A percentile compares a stretch with the other conserved stretches of the same genome.
These are phyloP conservation scores for Oriolus oriolus DNA, from an alignment of 2,113 vertebrate species.

Conservation along the genomic window DNA sequence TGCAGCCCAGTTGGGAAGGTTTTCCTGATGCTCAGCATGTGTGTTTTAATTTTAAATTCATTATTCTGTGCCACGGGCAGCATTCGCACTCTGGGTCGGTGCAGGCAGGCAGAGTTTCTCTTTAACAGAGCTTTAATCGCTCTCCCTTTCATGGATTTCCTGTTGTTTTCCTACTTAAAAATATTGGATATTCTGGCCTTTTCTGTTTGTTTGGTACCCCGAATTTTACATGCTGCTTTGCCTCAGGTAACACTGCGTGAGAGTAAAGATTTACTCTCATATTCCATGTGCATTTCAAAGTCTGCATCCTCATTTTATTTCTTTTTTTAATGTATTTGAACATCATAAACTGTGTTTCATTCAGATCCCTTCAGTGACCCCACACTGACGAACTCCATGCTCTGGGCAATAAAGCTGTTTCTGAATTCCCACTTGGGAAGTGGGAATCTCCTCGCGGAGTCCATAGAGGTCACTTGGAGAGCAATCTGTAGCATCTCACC, in stretches of 20 bases:
- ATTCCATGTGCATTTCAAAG: background rate
- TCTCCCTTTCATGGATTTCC: background rate
- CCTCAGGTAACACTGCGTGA: background rate
- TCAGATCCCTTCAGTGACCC: background rate
- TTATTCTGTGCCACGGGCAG: background rate
- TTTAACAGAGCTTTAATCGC: background rate
- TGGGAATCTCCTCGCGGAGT: fast-evolving
- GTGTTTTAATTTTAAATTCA: background rate
- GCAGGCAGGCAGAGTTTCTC: background rate
- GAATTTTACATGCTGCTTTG: background rate
- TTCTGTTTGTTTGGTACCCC: background rate
- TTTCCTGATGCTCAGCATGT: background rate
- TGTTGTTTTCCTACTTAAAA: background rate
- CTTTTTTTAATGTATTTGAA: background rate
- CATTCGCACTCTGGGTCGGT: fast-evolving
- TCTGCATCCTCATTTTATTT: background rate
- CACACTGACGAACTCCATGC: fast-evolving
- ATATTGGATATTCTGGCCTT: background rate
- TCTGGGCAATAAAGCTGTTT: background rate
- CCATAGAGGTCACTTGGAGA: background rate
- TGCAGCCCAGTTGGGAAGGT: background rate
- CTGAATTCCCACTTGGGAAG: background rate
- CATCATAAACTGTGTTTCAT: background rate
- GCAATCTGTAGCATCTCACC: background rate
- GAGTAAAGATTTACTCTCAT: background rate